Evolutionary conservation across 1,140 invertebrate genomes (phyloP).

Genomic region (Phymorhynchus buccinoides): DNA sequence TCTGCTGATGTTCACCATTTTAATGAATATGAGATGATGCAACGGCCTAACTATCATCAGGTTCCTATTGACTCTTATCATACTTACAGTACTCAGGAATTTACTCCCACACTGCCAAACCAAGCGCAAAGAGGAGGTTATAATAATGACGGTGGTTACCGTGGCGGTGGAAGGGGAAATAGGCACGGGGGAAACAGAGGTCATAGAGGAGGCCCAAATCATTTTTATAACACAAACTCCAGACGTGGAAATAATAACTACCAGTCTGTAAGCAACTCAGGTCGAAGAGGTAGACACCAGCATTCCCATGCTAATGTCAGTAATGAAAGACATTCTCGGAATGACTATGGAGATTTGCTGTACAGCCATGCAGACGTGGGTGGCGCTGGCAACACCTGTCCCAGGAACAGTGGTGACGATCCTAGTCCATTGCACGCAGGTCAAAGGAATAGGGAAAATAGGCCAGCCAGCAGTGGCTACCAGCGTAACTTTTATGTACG

Average conservation of each 20-base stretch:
- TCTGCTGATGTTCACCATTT: neutral
- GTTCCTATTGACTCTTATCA: neutral
- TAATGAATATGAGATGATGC: neutral
- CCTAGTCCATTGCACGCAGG: neutral
- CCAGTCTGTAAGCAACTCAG: neutral
- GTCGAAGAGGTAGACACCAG: neutral
- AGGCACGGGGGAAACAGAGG: neutral
- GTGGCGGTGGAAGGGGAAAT: neutral
- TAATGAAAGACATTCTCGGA: neutral
- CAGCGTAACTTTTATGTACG: constrained; percentile 29
- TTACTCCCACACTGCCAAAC: neutral
- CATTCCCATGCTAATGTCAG: neutral
- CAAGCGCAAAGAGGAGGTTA: neutral
- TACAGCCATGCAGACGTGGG: constrained; percentile 16
- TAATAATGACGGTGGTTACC: neutral
- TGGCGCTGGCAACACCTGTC: neutral
- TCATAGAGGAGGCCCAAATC: neutral
- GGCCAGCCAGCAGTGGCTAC: neutral
- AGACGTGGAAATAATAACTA: neutral
- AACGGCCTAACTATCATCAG: neutral
- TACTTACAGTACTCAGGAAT: neutral
- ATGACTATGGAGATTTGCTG: constrained; percentile 18
- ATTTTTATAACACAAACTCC: neutral
- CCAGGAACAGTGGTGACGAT: neutral
- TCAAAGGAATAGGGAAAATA: neutral